These are phyloP conservation scores for Rhagoletis zephyria DNA, from an alignment of 1,140 invertebrate species.

Conservation along the genomic window DNA sequence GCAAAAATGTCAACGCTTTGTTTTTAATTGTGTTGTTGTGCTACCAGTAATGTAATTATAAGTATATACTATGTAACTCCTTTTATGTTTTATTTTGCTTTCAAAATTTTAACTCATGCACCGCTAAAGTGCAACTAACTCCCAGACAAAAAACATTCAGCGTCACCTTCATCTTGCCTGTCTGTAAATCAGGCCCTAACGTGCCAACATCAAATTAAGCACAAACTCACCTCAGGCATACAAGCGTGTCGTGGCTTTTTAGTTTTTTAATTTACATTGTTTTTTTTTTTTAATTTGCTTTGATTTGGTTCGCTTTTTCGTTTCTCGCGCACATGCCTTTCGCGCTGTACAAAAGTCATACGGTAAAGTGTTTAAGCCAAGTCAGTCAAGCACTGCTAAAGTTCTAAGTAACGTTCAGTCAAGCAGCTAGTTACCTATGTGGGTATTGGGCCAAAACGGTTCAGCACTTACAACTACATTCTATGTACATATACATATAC, in stretches of 20 bases:
- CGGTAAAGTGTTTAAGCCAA: not conserved
- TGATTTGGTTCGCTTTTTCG: not conserved
- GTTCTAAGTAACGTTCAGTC: constrained; percentile 19
- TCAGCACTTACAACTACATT: not conserved
- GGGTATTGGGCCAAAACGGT: not conserved
- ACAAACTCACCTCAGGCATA: constrained; percentile 15
- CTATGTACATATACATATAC: not conserved
- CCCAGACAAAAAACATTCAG: not conserved
- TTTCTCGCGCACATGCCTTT: not conserved
- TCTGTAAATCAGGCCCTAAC: constrained; percentile 13
- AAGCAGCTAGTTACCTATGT: not conserved
- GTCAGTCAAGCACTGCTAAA: constrained; percentile 3
- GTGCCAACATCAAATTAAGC: constrained; percentile 27
- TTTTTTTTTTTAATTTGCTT: not conserved
- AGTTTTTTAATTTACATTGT: constrained; percentile 3
- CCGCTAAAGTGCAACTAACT: constrained; percentile 22
- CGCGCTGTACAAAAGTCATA: constrained; percentile 5
- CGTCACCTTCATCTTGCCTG: not conserved
- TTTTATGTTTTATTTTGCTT: no score
- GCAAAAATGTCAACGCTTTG: constrained; percentile 2
- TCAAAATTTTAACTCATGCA: not conserved
- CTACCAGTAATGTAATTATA: no score
- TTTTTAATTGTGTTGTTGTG: not conserved
- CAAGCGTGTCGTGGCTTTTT: constrained; percentile 27
- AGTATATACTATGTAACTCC: no score